Percentiles rank a stretch among this genome's conserved stretches.
Evolutionary conservation across 1,140 invertebrate genomes (phyloP).

Genomic region (Monomorium pharaonis): DNA sequence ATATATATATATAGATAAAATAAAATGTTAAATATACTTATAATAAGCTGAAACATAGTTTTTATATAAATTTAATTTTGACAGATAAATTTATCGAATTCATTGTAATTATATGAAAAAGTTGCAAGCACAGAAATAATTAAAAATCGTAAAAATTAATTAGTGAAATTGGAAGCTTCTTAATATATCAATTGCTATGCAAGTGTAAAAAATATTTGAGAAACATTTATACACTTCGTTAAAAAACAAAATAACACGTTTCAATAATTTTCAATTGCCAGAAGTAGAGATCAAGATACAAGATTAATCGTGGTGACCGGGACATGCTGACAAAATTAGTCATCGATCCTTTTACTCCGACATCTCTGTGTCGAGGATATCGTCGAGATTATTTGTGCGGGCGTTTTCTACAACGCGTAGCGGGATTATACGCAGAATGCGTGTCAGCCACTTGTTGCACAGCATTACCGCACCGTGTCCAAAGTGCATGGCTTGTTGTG

Average conservation of each 20-base stretch:
- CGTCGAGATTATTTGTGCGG: not conserved
- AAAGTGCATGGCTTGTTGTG: conserved; percentile 10
- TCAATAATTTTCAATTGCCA: not conserved
- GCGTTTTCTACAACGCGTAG: not conserved
- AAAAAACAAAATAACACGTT: not conserved
- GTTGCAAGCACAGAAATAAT: not conserved
- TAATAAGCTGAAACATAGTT: not conserved
- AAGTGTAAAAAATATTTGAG: not conserved
- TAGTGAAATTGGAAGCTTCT: not conserved
- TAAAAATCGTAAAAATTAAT: not conserved
- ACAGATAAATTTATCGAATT: not conserved
- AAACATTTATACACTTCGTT: not conserved
- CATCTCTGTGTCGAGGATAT: not conserved
- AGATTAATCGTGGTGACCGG: not conserved
- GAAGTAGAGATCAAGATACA: conserved; percentile 5
- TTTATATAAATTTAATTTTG: not conserved
- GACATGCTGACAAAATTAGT: conserved; percentile 24
- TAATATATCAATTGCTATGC: not conserved
- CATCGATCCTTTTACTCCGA: conserved; percentile 19
- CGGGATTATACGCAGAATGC: conserved; percentile 20
- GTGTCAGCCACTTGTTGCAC: conserved; percentile 68
- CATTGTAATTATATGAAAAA: not conserved
- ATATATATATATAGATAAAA: too few relatives aligned
- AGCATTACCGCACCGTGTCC: conserved; percentile 1
- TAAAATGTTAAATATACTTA: not conserved